A percentile compares a stretch with the other conserved stretches of the same genome.
phyloP scores from a whole-genome alignment of 2,888 invertebrate species.

The Limnephilus marmoratus region DNA sequence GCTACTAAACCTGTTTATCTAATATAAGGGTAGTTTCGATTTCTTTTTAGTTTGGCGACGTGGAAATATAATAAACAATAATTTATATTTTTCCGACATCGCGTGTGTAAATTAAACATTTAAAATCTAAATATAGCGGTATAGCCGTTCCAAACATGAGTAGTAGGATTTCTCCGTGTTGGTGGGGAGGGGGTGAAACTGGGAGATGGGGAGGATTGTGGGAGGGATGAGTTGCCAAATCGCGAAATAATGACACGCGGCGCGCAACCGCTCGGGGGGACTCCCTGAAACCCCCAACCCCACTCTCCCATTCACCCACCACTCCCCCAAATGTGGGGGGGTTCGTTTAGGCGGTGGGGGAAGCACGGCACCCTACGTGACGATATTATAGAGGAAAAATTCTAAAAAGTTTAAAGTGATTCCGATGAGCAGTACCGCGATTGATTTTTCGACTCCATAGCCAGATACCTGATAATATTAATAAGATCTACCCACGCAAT shows the following conservation, averaged over 20 bases:
- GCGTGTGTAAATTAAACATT: slow-evolving; percentile 51
- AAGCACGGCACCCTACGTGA: slow-evolving; percentile 52
- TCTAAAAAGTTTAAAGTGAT: slow-evolving; percentile 60
- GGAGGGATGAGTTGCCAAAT: slow-evolving; percentile 66
- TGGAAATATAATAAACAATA: not conserved
- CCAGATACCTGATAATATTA: not conserved
- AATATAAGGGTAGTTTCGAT: slow-evolving; percentile 21
- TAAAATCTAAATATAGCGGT: slow-evolving; percentile 50
- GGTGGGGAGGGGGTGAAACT: slow-evolving; percentile 17
- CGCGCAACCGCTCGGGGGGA: slow-evolving; percentile 35
- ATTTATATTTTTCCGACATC: slow-evolving; percentile 26
- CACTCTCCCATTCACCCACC: not conserved
- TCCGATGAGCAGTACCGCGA: slow-evolving; percentile 53
- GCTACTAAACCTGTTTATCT: slow-evolving; percentile 21
- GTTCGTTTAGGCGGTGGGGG: slow-evolving; percentile 29
- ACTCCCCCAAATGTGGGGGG: slow-evolving; percentile 32
- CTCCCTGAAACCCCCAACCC: not conserved
- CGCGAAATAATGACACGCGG: slow-evolving; percentile 66
- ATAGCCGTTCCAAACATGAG: slow-evolving; percentile 45
- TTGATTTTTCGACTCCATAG: slow-evolving; percentile 56
- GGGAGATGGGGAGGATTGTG: not conserved
- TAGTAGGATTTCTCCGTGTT: slow-evolving; percentile 50
- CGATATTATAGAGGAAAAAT: slow-evolving; percentile 60
- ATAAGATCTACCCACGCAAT: not conserved
- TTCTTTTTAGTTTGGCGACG: slow-evolving; percentile 40